phyloP scores from a whole-genome alignment of 2,797 vertebrate genomes.

The Hyperoplus lanceolatus region DNA sequence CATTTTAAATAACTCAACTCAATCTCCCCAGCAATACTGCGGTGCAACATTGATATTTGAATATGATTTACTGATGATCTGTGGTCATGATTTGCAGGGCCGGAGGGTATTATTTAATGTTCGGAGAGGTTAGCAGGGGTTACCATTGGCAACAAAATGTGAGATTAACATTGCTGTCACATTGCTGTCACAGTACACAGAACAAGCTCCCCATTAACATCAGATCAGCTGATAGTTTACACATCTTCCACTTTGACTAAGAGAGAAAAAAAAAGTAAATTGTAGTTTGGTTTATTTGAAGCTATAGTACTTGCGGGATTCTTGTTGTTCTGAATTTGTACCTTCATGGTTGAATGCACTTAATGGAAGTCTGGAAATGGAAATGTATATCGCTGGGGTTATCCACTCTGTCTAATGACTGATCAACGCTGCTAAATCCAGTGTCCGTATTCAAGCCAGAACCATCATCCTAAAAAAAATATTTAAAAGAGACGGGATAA shows the following conservation, averaged over 20 bases:
- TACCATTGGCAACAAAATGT: conserved; percentile 26
- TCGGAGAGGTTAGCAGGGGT: background rate
- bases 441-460: background rate
- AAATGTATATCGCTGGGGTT: no score
- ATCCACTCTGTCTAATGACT: background rate
- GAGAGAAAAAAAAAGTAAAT: no score
- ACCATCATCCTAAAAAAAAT: background rate
- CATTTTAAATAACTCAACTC: background rate
- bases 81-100: background rate
- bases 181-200: background rate
- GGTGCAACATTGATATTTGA: background rate
- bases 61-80: background rate
- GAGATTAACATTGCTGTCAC: conserved; percentile 23
- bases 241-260: no score
- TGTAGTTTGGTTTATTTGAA: no score
- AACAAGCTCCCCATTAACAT: no score
- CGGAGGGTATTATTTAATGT: background rate
- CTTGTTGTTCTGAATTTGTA: conserved; percentile 12
- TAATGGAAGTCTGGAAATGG: no score
- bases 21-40: background rate
- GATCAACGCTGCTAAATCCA: conserved; percentile 22
- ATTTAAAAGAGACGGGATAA: background rate
- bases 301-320: no score
- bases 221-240: no score
- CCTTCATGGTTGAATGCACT: background rate